These are phyloP conservation scores for Belgica antarctica DNA, from an alignment of 2,888 invertebrate species.

Conservation along the genomic window DNA sequence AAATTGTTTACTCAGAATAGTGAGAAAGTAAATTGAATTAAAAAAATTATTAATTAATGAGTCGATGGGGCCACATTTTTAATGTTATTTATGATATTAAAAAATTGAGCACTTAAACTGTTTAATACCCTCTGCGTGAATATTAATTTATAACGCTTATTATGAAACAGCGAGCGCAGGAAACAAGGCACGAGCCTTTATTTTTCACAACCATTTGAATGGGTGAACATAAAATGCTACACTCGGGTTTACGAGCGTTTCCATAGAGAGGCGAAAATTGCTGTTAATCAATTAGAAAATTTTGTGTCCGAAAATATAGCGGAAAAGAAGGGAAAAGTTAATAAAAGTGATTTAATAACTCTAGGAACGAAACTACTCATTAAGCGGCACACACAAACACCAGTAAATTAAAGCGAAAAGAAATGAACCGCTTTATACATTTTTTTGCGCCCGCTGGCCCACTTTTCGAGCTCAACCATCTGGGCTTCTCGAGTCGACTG, in stretches of 20 bases:
- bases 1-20: neutral
- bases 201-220: neutral
- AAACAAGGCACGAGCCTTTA: no score
- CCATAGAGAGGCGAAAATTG: conserved; percentile 16
- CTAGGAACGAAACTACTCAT: conserved; percentile 33
- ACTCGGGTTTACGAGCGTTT: neutral
- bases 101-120: conserved; percentile 33
- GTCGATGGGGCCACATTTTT: conserved; percentile 37
- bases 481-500: neutral
- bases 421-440: neutral
- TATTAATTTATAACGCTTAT: conserved; percentile 41
- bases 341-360: conserved; percentile 41
- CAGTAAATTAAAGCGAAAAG: neutral
- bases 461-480: neutral
- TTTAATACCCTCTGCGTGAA: conserved; percentile 42
- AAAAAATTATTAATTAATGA: conserved; percentile 41
- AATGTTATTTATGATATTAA: conserved; percentile 31
- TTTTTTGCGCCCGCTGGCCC: conserved; percentile 7
- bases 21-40: conserved; percentile 42
- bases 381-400: conserved; percentile 1
- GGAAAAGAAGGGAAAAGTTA: conserved; percentile 21
- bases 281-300: conserved; percentile 41
- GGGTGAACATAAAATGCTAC: no score
- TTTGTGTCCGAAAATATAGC: conserved; percentile 7
- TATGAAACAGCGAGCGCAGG: conserved; percentile 16